Evolutionary conservation across 2,113 vertebrate species (phyloP).

Genomic region (Cyprinodon brontotheroides): DNA sequence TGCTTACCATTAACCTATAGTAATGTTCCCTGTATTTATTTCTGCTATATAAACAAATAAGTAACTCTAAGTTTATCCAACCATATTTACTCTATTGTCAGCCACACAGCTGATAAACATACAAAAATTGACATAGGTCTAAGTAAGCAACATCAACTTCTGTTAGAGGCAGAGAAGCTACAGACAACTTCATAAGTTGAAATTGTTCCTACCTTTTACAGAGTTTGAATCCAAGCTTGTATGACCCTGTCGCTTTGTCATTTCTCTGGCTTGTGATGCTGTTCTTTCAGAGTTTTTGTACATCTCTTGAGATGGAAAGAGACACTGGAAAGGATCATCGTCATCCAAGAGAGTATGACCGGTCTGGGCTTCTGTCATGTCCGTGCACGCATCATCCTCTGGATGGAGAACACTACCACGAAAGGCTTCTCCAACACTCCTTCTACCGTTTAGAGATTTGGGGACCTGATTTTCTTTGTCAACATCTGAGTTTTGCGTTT

Average conservation of each 20-base stretch:
- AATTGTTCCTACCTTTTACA: constrained; percentile 21
- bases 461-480: constrained; percentile 70
- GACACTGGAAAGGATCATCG: constrained; percentile 45
- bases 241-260: constrained; percentile 15
- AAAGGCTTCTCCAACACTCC: constrained; percentile 15
- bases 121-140: too few relatives aligned
- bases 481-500: constrained; percentile 57
- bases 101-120: too few relatives aligned
- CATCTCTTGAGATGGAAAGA: constrained; percentile 50
- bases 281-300: constrained; percentile 10
- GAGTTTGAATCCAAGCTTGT: constrained; percentile 1
- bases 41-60: too few relatives aligned
- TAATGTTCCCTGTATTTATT: too few relatives aligned
- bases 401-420: constrained; percentile 38
- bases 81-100: not conserved
- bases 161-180: not conserved
- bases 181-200: not conserved
- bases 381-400: constrained; percentile 40
- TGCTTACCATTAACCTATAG: too few relatives aligned
- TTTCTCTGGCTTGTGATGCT: constrained; percentile 4
- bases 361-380: constrained; percentile 41
- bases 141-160: too few relatives aligned
- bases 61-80: not conserved
- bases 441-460: constrained; percentile 11
- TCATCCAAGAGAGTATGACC: constrained; percentile 19